Conservation (phyloP, 1,140 invertebrate species). For the Cryptotermes secundus region DNA sequence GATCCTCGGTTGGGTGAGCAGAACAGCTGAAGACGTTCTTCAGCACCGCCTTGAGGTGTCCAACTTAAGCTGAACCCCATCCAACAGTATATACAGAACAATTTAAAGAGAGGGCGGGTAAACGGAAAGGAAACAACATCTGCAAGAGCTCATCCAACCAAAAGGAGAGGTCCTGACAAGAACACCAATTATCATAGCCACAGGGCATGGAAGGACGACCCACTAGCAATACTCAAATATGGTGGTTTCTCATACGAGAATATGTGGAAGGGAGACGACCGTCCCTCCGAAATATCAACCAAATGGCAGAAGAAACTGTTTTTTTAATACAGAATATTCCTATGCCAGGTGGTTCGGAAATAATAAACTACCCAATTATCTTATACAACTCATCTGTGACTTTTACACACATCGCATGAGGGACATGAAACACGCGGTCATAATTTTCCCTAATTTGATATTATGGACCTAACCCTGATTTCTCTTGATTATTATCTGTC, state of each 20-base stretch:
- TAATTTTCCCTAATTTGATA: no score
- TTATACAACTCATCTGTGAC: no score
- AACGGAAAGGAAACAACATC: not conserved
- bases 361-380: no score
- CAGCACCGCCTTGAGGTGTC: not conserved
- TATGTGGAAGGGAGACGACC: not conserved
- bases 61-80: not conserved
- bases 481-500: no score
- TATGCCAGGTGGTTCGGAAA: no score
- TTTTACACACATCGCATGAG: no score
- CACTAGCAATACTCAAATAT: not conserved
- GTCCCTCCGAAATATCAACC: no score
- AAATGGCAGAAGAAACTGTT: no score
- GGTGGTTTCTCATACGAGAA: not conserved
- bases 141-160: not conserved
- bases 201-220: not conserved
- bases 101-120: not conserved
- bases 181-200: slow-evolving; percentile 12
- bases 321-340: no score
- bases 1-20: not conserved
- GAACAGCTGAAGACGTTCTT: not conserved
- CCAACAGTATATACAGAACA: not conserved
- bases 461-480: no score
- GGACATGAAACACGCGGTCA: no score
- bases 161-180: not conserved